These are phyloP conservation scores for Cairina moschata DNA, from an alignment of 2,113 vertebrate genomes.

Conservation along the genomic window DNA sequence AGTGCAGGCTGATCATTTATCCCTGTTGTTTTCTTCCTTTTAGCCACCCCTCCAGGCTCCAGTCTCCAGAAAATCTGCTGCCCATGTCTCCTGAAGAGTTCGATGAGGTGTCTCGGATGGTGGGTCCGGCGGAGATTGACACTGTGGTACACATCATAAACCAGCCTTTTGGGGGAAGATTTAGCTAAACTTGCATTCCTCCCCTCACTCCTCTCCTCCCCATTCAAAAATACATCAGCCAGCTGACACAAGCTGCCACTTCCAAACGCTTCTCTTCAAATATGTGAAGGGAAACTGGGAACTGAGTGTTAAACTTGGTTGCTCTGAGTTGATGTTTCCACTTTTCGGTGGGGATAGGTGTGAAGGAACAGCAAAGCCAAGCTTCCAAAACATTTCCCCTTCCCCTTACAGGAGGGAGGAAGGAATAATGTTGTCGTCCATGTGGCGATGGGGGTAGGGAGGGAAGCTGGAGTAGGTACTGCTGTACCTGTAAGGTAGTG, in stretches of 20 bases:
- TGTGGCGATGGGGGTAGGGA: neutral
- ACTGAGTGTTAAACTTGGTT: neutral
- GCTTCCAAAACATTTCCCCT: neutral
- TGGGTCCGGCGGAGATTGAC: constrained; percentile 82
- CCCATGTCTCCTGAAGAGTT: constrained; percentile 94
- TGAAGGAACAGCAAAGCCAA: neutral
- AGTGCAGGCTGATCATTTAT: neutral
- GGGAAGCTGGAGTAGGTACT: neutral
- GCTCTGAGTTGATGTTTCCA: neutral
- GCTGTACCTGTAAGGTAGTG: neutral
- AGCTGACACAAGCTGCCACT: too few species aligned
- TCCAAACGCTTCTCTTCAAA: accelerated
- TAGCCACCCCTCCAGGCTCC: constrained; percentile 88
- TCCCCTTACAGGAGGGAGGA: neutral
- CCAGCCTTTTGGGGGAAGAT: neutral
- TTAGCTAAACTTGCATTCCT: neutral
- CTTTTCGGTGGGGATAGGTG: neutral
- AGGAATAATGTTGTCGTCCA: accelerated
- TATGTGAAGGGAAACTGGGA: neutral
- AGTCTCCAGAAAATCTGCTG: constrained; percentile 87
- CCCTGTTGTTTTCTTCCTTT: neutral
- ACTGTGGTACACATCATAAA: constrained; percentile 77
- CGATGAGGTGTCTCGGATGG: constrained; percentile 79
- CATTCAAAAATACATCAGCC: neutral
- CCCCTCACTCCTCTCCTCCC: accelerated